Percentiles rank a stretch among this genome's conserved stretches.
Evolutionary conservation across 2,888 invertebrate species (phyloP).

Genomic region (Neuroscelio doddi): DNA sequence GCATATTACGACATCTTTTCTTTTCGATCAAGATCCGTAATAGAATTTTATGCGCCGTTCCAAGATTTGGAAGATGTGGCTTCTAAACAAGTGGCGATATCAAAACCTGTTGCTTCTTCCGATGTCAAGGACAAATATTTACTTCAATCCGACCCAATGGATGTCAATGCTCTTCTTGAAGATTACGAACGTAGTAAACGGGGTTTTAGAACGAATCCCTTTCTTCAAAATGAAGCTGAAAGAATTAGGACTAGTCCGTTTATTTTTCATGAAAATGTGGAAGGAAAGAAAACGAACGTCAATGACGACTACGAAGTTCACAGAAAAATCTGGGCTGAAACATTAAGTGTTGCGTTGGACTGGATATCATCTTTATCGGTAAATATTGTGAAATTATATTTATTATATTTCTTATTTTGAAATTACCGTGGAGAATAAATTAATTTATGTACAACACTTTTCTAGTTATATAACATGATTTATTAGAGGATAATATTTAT

Average conservation of each 20-base stretch:
- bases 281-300: conserved; percentile 80
- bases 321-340: conserved; percentile 87
- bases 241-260: conserved; percentile 20
- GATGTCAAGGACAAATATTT: conserved; percentile 15
- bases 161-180: conserved; percentile 60
- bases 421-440: no score
- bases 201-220: conserved; percentile 67
- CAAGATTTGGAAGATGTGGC: no score
- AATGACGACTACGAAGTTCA: conserved; percentile 92
- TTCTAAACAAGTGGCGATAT: no score
- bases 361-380: conserved; percentile 79
- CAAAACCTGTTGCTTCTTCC: conserved; percentile 10
- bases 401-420: background rate
- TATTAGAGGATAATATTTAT: no score
- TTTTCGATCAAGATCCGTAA: conserved; percentile 61
- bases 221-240: conserved; percentile 55
- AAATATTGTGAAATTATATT: no score
- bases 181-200: conserved; percentile 66
- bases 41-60: conserved; percentile 50
- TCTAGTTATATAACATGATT: no score
- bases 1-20: conserved; percentile 10
- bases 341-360: conserved; percentile 89
- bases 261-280: conserved; percentile 60
- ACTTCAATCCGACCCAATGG: conserved; percentile 19
- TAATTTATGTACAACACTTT: no score